Base-by-base conservation (phyloP, 2,888 invertebrate species). In the Athripsodes cinereus region DNA sequence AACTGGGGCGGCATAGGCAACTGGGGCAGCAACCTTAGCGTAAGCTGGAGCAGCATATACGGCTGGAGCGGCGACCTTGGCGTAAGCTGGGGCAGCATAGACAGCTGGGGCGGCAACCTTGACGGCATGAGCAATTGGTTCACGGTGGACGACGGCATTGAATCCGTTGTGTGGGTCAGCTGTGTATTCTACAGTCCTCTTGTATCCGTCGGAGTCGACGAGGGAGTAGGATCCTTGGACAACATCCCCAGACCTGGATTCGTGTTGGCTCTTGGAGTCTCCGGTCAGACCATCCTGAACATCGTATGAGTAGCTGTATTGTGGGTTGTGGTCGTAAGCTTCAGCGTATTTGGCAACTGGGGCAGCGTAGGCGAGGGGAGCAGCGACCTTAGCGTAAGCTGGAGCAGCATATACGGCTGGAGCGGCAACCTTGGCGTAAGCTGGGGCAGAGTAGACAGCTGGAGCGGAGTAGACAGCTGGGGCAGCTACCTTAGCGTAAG, bases 291-390 rank as follows among this genome's bases (percentile, higher is more conserved):
- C 71, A 64, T 82, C 81, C 66, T 81, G 79, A 10, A 82, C 79
- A 62, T 81, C 79, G 69, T 82, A 82, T 0, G 78, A 75, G 71
- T 76, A 82, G 67, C 74, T 76, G 73, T 81, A 80, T 67, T 79
- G 78, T 51, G 71, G 72, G 56, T 56, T 55, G 31, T 53, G 59
- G 55, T 58, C 63, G 61, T 55, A 65, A 13, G 66, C 62, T 66
- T 66, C 59, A 22, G 19, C 48, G 21, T 71, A 67, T 20, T 71
- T 62, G 19, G 60, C 58, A 22, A 60, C 55, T 8, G 60, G 53
- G 44, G 53, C 46, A 35, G 62, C 58, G 18, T 57, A 53, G 65
- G 56, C 2, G 64, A 31, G 34, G n/a, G 63, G 63, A 53, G 61
- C 71, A 16, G 51, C 51, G n/a, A 34, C 35, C 35, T 65, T 60